These are phyloP conservation scores for Phasia obesa DNA, from an alignment of 2,888 invertebrate genomes.

Conservation along the genomic window DNA sequence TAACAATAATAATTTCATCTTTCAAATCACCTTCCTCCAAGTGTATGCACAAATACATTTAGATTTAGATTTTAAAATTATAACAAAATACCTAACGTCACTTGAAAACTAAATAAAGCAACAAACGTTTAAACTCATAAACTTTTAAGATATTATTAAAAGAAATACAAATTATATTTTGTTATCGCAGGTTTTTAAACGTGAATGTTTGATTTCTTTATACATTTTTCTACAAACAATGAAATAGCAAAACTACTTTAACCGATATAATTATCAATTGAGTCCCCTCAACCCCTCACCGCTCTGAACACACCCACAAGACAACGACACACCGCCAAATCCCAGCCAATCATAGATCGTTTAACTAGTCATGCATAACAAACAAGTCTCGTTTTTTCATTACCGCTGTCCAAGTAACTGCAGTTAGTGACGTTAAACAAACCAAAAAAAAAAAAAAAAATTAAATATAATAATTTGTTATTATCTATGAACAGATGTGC, in stretches of 20 bases:
- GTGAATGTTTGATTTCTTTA: conserved; percentile 15
- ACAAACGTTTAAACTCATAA: background rate
- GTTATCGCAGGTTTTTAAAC: background rate
- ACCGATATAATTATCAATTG: conserved; percentile 14
- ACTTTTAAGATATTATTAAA: conserved; percentile 8
- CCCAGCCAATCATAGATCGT: conserved; percentile 72
- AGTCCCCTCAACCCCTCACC: background rate
- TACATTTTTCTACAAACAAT: background rate
- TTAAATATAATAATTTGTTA: conserved; percentile 10
- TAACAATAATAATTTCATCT: background rate
- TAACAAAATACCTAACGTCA: background rate
- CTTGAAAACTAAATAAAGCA: background rate
- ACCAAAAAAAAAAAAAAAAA: conserved; percentile 19
- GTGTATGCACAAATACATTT: background rate
- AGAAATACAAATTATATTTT: background rate
- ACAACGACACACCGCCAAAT: conserved; percentile 74
- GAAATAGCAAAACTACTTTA: conserved; percentile 15
- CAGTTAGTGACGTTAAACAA: conserved; percentile 42
- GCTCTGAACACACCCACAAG: conserved; percentile 30
- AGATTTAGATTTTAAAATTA: background rate
- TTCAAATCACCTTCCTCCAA: background rate
- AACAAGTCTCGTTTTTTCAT: conserved; percentile 57
- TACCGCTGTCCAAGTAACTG: conserved; percentile 6
- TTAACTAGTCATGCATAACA: conserved; percentile 59
- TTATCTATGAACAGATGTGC: conserved; percentile 42